These are phyloP conservation scores for Heterohyrax brucei DNA, from an alignment of 2,797 vertebrate species.

Conservation along the genomic window DNA sequence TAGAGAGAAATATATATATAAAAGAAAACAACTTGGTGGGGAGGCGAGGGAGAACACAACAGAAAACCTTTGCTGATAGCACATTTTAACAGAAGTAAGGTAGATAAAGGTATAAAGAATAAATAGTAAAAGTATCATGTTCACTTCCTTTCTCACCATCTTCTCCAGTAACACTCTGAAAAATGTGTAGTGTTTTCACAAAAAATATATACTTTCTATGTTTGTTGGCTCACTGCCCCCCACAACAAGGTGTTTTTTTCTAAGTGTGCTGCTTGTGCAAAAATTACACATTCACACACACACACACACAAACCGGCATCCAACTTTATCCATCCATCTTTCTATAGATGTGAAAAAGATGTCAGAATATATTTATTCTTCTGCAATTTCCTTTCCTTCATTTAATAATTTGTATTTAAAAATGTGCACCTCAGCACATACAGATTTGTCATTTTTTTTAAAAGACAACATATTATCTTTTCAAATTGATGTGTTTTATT, in stretches of 20 bases:
- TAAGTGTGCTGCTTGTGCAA: too few relatives aligned
- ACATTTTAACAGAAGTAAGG: not conserved
- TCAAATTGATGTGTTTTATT: not conserved
- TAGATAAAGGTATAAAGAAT: not conserved
- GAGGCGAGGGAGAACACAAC: not conserved
- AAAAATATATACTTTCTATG: too few relatives aligned
- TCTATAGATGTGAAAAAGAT: not conserved
- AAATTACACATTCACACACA: too few relatives aligned
- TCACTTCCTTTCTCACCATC: not conserved
- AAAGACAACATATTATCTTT: not conserved
- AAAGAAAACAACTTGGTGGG: not conserved
- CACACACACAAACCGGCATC: too few relatives aligned
- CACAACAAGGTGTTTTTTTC: too few relatives aligned
- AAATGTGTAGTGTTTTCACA: not conserved
- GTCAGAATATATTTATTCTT: not conserved
- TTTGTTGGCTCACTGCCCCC: too few relatives aligned
- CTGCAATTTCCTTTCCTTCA: not conserved
- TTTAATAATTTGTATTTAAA: not conserved
- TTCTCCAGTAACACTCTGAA: not conserved
- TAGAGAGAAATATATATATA: not conserved
- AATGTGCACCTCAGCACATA: not conserved
- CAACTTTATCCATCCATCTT: not conserved
- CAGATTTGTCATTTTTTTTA: not conserved
- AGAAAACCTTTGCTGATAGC: not conserved
- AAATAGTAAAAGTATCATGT: not conserved